Base-by-base conservation (phyloP, 2,888 invertebrate genomes). In the Euclidia mi region DNA sequence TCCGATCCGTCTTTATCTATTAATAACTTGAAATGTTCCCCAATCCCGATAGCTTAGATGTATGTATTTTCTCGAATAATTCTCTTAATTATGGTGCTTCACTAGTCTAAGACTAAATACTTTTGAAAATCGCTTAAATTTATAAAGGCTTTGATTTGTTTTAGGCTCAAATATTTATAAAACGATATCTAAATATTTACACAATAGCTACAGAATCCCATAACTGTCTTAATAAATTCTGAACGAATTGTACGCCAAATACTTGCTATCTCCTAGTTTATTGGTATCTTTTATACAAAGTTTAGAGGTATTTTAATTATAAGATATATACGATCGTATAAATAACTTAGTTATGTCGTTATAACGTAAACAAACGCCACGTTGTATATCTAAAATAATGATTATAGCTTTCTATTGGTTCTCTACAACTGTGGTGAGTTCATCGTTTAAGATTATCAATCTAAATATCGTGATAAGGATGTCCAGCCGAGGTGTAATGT, bases 191-290 rank as follows among this genome's bases (percentile, higher is more conserved):
- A 71, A 71, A 73, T 69, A 73, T 71, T 71, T 71, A 69, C 57
- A 34, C 34, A n/a, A 58, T 58, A 32, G 56, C 61, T 53, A 64
- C 63, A 51, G 56, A 66, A 62, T 56, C 50, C 45, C 56, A 46
- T 71, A 56, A 35, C 61, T 64, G 65, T 66, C 69, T 66, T 53
- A 43, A 73, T 73, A 71, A 59, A 61, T 69, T 53, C 43, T 42
- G 37, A 15, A 58, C 40, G 53, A 66, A 73, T 64, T 42, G 61
- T 58, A 69, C 49, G 42, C 10, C 40, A 70, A 52, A 56, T 57
- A 60, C 46, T 56, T 64, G 57, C 47, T 65, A 51, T 57, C 29
- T 31, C 14, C 45, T 14, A 31, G 40, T 63, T 56, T 65, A 71
- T 62, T 61, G 61, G 56, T 60, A 60, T 61, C 35, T 64, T 50